These are phyloP conservation scores for Drosophila nebulosa DNA, from an alignment of 1,140 invertebrate genomes.

Conservation along the genomic window DNA sequence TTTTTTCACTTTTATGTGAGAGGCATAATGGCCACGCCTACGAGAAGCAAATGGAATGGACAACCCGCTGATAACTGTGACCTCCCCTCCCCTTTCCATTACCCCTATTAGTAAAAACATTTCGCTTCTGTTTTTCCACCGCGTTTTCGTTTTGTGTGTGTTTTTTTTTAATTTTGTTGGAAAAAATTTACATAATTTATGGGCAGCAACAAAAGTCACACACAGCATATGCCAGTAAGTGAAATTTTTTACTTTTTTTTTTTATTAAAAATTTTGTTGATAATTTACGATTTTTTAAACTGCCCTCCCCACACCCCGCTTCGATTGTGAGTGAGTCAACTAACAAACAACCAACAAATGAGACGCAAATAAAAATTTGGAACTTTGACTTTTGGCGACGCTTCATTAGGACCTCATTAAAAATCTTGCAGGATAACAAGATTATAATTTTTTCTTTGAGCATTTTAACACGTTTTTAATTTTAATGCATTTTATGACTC, in stretches of 20 bases:
- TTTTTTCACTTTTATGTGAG: slow-evolving; percentile 57
- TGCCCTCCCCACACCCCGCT: not conserved
- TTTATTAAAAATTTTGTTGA: slow-evolving; percentile 66
- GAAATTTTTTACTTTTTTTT: slow-evolving; percentile 31
- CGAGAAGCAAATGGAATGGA: slow-evolving; percentile 5
- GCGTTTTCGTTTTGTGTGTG: slow-evolving; percentile 2
- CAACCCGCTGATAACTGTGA: slow-evolving; percentile 41
- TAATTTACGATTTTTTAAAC: slow-evolving; percentile 69
- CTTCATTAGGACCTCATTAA: slow-evolving; percentile 72
- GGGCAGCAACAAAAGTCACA: slow-evolving; percentile 72
- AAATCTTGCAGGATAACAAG: slow-evolving; percentile 42
- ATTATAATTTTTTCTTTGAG: slow-evolving; percentile 35
- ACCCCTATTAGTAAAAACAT: slow-evolving; percentile 63
- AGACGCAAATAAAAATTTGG: slow-evolving; percentile 53
- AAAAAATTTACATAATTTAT: slow-evolving; percentile 77
- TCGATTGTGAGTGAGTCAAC: not conserved
- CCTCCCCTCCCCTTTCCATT: slow-evolving; percentile 71
- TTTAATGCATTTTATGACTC: slow-evolving; percentile 76
- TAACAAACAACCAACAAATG: slow-evolving; percentile 42
- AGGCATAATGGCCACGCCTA: slow-evolving; percentile 49
- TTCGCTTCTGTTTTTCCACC: slow-evolving; percentile 30
- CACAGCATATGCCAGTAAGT: slow-evolving; percentile 53
- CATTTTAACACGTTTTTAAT: slow-evolving; percentile 80
- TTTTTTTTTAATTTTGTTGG: slow-evolving; percentile 46
- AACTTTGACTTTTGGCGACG: slow-evolving; percentile 31